Conservation (phyloP, 1,140 invertebrate species). For the Dermatophagoides farinae region DNA sequence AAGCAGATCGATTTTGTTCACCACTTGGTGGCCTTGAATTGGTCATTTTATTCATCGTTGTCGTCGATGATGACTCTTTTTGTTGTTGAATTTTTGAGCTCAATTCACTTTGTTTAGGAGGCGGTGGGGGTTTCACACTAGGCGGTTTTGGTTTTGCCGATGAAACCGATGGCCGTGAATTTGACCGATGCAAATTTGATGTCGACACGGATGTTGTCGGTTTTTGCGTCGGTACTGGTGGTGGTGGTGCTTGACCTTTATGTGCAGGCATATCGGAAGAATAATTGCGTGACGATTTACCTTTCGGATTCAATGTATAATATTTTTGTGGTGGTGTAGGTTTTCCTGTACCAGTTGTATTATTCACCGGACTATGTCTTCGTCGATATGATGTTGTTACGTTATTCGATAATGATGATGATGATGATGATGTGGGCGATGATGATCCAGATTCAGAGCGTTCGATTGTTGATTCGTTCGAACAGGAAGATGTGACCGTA, state of each 20-base stretch:
- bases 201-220: not conserved
- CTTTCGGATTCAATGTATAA: not conserved
- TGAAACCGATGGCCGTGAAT: not conserved
- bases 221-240: not conserved
- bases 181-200: not conserved
- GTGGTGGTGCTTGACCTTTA: conserved; percentile 6
- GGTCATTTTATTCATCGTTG: not conserved
- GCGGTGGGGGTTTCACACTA: conserved; percentile 6
- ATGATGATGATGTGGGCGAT: not conserved
- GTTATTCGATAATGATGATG: not conserved
- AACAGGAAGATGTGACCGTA: too few relatives aligned
- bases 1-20: not conserved
- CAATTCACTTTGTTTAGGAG: not conserved
- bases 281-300: not conserved
- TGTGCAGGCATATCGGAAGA: not conserved
- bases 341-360: not conserved
- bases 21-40: not conserved
- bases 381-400: not conserved
- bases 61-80: not conserved
- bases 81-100: not conserved
- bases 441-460: not conserved
- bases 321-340: not conserved
- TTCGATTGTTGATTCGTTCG: too few relatives aligned
- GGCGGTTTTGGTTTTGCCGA: not conserved
- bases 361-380: not conserved